Percentiles rank a stretch among this genome's conserved stretches.
These are phyloP conservation scores for Cairina moschata DNA, from an alignment of 2,113 vertebrate species.

Conservation along the genomic window DNA sequence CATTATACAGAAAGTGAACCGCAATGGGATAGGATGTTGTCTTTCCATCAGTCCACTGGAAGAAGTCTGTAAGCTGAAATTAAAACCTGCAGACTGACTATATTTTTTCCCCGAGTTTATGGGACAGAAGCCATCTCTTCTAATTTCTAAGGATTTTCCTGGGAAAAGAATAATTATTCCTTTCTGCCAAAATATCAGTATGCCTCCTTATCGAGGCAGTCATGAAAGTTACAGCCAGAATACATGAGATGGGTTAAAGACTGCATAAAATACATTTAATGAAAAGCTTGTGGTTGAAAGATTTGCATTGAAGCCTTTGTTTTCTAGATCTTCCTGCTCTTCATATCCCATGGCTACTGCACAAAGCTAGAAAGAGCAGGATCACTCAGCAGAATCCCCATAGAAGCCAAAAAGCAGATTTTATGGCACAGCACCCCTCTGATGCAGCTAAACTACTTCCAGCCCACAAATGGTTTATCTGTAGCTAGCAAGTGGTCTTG, in stretches of 20 bases:
- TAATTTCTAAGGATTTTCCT: background rate
- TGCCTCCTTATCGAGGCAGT: background rate
- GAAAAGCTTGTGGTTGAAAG: background rate
- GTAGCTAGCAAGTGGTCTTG: background rate
- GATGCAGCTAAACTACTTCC: background rate
- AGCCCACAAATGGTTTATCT: background rate
- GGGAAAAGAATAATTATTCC: background rate
- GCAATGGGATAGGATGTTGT: rapidly evolving
- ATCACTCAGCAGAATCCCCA: background rate
- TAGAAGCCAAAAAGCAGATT: background rate
- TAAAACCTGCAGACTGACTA: background rate
- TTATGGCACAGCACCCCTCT: background rate
- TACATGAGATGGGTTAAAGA: background rate
- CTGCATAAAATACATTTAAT: background rate
- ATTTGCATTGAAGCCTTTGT: background rate
- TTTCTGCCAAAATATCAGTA: background rate
- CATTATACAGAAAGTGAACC: background rate
- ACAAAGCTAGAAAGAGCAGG: background rate
- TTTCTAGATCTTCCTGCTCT: background rate
- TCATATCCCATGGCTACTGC: background rate
- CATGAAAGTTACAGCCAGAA: background rate
- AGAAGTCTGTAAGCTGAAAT: background rate
- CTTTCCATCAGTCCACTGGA: background rate
- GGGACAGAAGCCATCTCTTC: background rate
- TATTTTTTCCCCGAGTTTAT: background rate